Conservation (phyloP, 2,888 invertebrate species). For the Peribatodes rhomboidaria region DNA sequence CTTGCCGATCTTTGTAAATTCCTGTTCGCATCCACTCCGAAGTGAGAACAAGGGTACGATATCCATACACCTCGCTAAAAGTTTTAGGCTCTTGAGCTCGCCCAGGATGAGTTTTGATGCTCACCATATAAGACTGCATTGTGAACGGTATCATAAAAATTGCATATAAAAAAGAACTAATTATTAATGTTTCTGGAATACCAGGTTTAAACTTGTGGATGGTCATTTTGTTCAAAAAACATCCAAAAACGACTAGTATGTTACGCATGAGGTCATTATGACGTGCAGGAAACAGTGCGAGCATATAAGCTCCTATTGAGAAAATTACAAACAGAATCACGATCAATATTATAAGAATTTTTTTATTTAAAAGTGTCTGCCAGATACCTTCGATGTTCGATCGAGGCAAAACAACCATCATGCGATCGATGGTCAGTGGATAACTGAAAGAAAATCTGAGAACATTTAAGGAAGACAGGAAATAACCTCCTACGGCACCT, state of each 20-base stretch:
- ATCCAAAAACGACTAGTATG: constrained; percentile 55
- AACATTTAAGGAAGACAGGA: constrained; percentile 22
- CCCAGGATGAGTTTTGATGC: constrained; percentile 53
- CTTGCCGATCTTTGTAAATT: background rate
- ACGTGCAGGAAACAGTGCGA: constrained; percentile 49
- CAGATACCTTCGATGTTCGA: constrained; percentile 42
- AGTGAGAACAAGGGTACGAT: constrained; percentile 37
- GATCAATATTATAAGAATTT: constrained; percentile 27
- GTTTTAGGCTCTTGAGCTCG: constrained; percentile 48
- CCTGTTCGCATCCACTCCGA: constrained; percentile 20
- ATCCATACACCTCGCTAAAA: constrained; percentile 38
- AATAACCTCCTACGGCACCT: constrained; percentile 55
- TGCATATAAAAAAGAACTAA: constrained; percentile 50
- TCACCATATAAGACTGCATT: constrained; percentile 53
- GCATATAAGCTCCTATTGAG: constrained; percentile 40
- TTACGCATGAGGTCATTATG: constrained; percentile 46
- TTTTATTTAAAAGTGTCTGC: constrained; percentile 38
- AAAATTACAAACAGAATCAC: constrained; percentile 46
- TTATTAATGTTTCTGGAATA: constrained; percentile 48
- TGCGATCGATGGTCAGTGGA: constrained; percentile 47
- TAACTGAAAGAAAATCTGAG: constrained; percentile 44
- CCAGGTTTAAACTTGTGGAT: constrained; percentile 41
- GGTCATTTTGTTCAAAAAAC: constrained; percentile 53
- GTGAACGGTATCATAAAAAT: constrained; percentile 55
- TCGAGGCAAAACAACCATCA: constrained; percentile 39